Conservation (phyloP, 2,797 vertebrate species). For the Platalea minor region DNA sequence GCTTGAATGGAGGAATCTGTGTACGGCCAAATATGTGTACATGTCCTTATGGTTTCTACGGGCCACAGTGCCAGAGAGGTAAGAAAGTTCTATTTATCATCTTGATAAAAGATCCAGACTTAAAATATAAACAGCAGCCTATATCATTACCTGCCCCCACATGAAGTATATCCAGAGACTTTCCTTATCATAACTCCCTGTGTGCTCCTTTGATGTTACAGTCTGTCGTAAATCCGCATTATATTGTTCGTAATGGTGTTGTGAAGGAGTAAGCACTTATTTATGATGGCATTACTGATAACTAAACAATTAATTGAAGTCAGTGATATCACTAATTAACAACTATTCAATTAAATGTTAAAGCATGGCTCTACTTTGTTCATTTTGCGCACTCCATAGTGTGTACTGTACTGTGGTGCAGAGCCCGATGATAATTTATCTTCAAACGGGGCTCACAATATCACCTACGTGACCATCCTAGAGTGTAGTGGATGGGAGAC, state of each 20-base stretch:
- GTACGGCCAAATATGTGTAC: slow-evolving; percentile 71
- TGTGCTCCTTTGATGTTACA: not conserved
- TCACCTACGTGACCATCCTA: not conserved
- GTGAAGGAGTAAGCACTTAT: not conserved
- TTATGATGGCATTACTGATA: not conserved
- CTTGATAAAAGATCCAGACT: not conserved
- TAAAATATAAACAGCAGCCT: not conserved
- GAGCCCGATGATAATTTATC: not conserved
- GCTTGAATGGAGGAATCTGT: slow-evolving; percentile 82
- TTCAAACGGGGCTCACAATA: not conserved
- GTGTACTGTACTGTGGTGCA: not conserved
- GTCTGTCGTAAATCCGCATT: not conserved
- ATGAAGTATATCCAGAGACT: not conserved
- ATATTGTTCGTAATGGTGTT: not conserved
- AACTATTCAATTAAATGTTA: not conserved
- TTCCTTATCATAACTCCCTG: not conserved
- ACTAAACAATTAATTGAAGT: not conserved
- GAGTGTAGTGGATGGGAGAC: not conserved
- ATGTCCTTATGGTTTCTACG: slow-evolving; percentile 82
- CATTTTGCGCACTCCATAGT: not conserved
- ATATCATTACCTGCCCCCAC: not conserved
- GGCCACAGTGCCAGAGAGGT: slow-evolving; percentile 82
- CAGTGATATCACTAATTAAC: not conserved
- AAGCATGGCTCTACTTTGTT: not conserved
- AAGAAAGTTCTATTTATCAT: slow-evolving; percentile 38